Percentiles rank a stretch among this genome's conserved stretches.
These are phyloP conservation scores for Pristionchus maxplancki DNA, from an alignment of 2,888 invertebrate species.

Conservation along the genomic window DNA sequence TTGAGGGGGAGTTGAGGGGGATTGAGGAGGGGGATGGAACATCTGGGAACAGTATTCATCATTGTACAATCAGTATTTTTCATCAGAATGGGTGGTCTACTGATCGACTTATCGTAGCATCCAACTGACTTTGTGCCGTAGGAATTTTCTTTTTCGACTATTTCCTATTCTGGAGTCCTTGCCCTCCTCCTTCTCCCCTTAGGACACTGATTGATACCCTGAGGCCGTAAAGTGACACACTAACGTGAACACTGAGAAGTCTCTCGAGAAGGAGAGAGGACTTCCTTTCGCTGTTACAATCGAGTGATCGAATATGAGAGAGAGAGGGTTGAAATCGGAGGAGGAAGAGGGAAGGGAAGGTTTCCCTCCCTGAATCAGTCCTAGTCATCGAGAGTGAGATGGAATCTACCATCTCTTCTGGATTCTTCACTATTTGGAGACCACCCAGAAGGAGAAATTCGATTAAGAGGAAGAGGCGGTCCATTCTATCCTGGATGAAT, in stretches of 20 bases:
- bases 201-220: constrained; percentile 9
- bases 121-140: too few relatives aligned
- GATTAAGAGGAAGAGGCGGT: constrained; percentile 10
- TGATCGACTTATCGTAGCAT: too few relatives aligned
- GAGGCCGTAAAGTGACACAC: constrained; percentile 24
- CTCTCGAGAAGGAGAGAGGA: constrained; percentile 4
- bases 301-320: constrained; percentile 23
- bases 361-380: constrained; percentile 16
- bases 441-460: neutral
- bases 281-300: constrained; percentile 38
- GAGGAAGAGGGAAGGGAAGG: constrained; percentile 11
- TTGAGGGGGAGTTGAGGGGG: neutral
- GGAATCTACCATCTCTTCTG: neutral
- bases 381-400: neutral
- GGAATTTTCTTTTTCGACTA: too few relatives aligned
- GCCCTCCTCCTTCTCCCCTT: neutral
- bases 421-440: constrained; percentile 31
- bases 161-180: neutral
- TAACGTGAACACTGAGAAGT: constrained; percentile 23
- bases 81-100: too few relatives aligned
- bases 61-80: too few relatives aligned
- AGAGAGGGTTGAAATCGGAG: constrained; percentile 32
- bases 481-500: constrained; percentile 33
- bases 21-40: neutral
- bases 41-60: too few relatives aligned